Evolutionary conservation across 2,797 vertebrate species (phyloP), one percentile per base, ranked within the genome.

Genomic region (Pseudochaenichthys georgianus): DNA sequence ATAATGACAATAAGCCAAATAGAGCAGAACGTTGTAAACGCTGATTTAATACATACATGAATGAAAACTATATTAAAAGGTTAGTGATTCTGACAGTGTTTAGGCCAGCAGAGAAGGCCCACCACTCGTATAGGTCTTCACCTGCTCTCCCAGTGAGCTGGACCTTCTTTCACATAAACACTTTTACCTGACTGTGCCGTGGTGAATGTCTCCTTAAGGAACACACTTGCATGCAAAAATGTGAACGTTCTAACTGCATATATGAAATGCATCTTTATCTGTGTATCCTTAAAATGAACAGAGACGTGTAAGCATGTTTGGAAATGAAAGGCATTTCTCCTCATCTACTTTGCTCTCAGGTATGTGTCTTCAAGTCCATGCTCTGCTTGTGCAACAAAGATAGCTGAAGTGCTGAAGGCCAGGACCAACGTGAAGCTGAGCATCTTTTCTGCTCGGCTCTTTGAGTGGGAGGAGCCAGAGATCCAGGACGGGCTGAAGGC

Each of bases 331-430:
- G 34, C 4, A 0, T 69, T 3, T 61, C 9, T 54, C 28, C 46
- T 63, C 3, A 15, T 46, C 10, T 31, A 15, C 13, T 4, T 63
- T 74, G 38, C n/a, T 65, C 23, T 63, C 57, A 92, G 92, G 92
- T 98, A 97, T 0, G 92, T 98, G 80, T 98, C 97, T 3, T 98
- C 97, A 83, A 99, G 97, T 66, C 98, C 97, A 3, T 99, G 98
- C 0, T 91, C 92, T 0, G 66, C 92, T 47, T 99, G 98, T 0
- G 96, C 97, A 0, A 82, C 91, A 3, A 93, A 94, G 71, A 95
- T 99, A 17, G 75, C 87, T 0, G 95, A 96, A 62, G 85, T 93
- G 19, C 89, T 99, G 8, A 74, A 85, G 70, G 85, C 90, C 78
- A 80, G 92, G 85, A 96, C 94, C 81, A 96, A 92, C 38, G 31